These are phyloP conservation scores for Callosobruchus maculatus DNA, from an alignment of 2,888 invertebrate species.

Conservation along the genomic window DNA sequence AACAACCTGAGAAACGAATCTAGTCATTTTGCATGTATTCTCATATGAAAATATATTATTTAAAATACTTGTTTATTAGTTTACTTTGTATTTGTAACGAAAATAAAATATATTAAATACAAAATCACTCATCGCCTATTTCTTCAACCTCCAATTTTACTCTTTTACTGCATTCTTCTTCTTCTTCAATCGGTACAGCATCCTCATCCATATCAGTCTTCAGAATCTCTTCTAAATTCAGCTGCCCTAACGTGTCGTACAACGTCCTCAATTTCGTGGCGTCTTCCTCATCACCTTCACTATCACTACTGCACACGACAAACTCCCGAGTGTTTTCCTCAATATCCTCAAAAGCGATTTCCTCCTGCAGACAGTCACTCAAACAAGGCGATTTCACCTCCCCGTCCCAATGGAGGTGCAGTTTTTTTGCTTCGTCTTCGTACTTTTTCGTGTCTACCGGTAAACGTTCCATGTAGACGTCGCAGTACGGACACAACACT, in stretches of 20 bases:
- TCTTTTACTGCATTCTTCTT: neutral
- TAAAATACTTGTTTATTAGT: neutral
- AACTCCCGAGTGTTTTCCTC: constrained; percentile 30
- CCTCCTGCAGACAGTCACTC: constrained; percentile 28
- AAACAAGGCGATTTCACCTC: constrained; percentile 21
- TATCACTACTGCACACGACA: constrained; percentile 32
- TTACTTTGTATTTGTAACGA: neutral
- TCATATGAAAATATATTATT: no score
- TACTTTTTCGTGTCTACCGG: constrained; percentile 4
- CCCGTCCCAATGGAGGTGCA: constrained; percentile 9
- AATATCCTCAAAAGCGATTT: constrained; percentile 20
- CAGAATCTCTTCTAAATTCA: constrained; percentile 14
- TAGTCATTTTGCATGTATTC: no score
- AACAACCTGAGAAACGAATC: no score
- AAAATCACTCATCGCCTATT: neutral
- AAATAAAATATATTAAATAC: neutral
- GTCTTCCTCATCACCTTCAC: constrained; percentile 28
- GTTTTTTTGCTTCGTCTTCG: constrained; percentile 2
- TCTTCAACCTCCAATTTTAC: neutral
- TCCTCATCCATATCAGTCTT: neutral
- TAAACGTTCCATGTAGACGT: constrained; percentile 36
- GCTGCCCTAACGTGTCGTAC: constrained; percentile 17
- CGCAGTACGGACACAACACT: constrained; percentile 44
- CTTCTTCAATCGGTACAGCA: neutral
- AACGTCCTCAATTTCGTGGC: constrained; percentile 19